Evolutionary conservation across 64 coral and sea anemone genomes (phyloP), one percentile per base, ranked within the genome.

Genomic region (Montipora foliosa): DNA sequence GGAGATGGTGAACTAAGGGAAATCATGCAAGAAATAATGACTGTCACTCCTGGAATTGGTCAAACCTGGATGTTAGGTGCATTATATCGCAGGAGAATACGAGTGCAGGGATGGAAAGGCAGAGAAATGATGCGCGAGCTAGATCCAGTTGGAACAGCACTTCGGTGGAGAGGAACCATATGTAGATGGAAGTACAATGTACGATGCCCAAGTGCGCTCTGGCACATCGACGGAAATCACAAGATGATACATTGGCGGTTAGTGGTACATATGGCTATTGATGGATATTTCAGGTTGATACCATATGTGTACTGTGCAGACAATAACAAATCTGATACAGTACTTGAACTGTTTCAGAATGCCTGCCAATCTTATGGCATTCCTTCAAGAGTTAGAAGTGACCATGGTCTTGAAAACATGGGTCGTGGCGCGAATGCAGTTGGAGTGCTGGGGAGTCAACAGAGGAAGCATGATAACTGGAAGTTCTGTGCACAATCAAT

Each of bases 381-480:
- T 19, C 93, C 88, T 73, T 90, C 88, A 78, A 78, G 88, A 29
- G 81, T 80, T 11, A 90, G 88, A 59, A 46, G 75, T 70, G 93
- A 95, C 59, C 81, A 95, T 59, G 93, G 93, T 78, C 76, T 88
- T 49, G 93, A 91, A 87, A 95, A 87, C 83, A 60, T 91, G 80
- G 72, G 59, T 25, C 78, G 88, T 91, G 16, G 87, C 79, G 11
- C 25, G 44, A 69, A 72, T 79, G 15, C 78, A 90, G 93, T 60
- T 84, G 61, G 52, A 82, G 29, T 76, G 59, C 5, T 1, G 89
- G 50, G 94, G 94, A 71, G 45, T 75, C 44, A 79, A 86, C 58
- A 66, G 89, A 77, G 94, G 89, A 21, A 95, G 89, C 82, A 87
- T 95, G 14, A 82, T 95, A 45, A 95, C 87, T 25, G 80, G 93